Conservation (phyloP, 2,113 vertebrate species). For the Nanger granti region DNA sequence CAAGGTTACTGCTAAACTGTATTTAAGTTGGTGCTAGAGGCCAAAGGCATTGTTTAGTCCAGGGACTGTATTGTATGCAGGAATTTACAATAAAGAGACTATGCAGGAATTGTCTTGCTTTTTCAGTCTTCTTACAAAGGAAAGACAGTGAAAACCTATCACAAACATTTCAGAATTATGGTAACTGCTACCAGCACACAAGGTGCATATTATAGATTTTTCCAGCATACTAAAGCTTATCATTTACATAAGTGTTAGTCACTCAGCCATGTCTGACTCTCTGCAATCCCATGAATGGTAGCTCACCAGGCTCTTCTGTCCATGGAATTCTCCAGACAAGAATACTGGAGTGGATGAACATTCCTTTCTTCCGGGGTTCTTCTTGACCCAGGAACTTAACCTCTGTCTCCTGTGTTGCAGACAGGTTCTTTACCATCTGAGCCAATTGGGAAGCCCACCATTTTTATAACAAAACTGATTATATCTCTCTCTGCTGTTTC, state of each 20-base stretch:
- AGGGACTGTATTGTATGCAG: not conserved
- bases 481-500: not conserved
- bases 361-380: not conserved
- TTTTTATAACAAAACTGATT: not conserved
- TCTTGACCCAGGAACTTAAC: not conserved
- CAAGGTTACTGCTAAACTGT: conserved; percentile 23
- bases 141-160: not conserved
- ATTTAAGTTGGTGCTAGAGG: not conserved
- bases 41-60: not conserved
- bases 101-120: not conserved
- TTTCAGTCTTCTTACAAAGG: not conserved
- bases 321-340: not conserved
- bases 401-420: not conserved
- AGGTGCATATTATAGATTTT: not conserved
- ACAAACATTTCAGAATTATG: conserved; percentile 27
- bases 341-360: not conserved
- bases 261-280: not conserved
- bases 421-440: not conserved
- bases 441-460: not conserved
- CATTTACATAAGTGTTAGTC: not conserved
- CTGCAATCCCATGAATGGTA: not conserved
- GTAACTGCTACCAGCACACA: not conserved
- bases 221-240: not conserved
- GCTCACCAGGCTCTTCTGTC: not conserved
- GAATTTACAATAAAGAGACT: not conserved